These are phyloP conservation scores for Brachystomella parvula DNA, from an alignment of 1,140 invertebrate species.

Conservation along the genomic window DNA sequence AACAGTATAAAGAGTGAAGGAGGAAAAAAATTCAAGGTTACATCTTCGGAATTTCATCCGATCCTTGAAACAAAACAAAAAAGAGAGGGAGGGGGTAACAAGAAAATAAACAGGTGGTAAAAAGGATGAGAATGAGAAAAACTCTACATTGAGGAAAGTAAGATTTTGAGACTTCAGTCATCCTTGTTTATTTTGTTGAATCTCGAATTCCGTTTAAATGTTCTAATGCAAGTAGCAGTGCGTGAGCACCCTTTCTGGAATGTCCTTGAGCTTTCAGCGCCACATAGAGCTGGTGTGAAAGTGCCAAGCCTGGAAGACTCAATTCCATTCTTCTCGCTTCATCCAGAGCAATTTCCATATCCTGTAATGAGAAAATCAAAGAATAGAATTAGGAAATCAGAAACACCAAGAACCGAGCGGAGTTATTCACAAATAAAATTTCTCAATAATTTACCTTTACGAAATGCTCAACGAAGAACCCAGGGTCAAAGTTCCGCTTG, in stretches of 20 bases:
- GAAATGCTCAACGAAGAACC: conserved; percentile 28
- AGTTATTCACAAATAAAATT: conserved; percentile 12
- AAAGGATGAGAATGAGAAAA: too few relatives aligned
- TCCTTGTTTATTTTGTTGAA: too few relatives aligned
- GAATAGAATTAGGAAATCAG: too few relatives aligned
- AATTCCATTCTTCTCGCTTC: conserved; percentile 21
- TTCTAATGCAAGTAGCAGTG: conserved; percentile 19
- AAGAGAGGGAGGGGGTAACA: too few relatives aligned
- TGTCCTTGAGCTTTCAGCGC: conserved; percentile 24
- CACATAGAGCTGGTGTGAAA: conserved; percentile 23
- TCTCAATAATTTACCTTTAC: conserved; percentile 16
- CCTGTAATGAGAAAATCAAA: conserved; percentile 12
- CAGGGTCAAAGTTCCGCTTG: conserved; percentile 23
- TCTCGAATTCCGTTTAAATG: conserved; percentile 16
- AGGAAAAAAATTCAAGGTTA: too few relatives aligned
- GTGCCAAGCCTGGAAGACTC: conserved; percentile 20
- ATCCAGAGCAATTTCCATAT: conserved; percentile 29
- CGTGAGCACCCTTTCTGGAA: conserved; percentile 15
- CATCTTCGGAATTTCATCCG: too few relatives aligned
- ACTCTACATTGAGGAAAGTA: too few relatives aligned
- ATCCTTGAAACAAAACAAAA: too few relatives aligned
- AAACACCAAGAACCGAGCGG: not conserved
- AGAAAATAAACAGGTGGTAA: too few relatives aligned
- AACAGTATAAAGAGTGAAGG: too few relatives aligned
- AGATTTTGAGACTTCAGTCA: too few relatives aligned